Evolutionary conservation across 2,888 invertebrate species (phyloP), one percentile per base, ranked within the genome.

Genomic region (Scaptomyza polygonia): DNA sequence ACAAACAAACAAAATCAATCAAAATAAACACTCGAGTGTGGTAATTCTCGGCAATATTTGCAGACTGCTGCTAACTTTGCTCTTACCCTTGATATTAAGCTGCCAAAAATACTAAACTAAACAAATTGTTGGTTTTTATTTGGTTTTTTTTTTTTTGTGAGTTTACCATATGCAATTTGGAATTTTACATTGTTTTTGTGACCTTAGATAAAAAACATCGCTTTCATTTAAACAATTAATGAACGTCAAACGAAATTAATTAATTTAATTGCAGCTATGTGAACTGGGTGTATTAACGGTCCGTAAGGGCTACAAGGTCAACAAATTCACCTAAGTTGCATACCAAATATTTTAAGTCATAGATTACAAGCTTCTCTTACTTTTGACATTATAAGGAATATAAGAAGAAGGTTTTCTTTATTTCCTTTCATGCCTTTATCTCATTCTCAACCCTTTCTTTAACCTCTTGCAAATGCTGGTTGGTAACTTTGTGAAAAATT

Each of bases 251-350:
- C 47, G 8, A 69, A 64, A 40, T 54, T 43, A 56, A 77, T 48
- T 66, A 30, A 76, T 76, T 79, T 63, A 85, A 84, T 78, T 81
- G 64, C 57, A 53, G 52, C 44, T 34, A 67, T 48, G 47, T 75
- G 18, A 73, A 65, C 51, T 75, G 36, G 65, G 70, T 27, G 64
- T 61, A 11, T 21, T 42, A 54, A 48, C 47, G 12, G 57, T 12
- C 4, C 18, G 21, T 29, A 57, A 14, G 56, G 64, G 59, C 39
- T 14, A 11, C 54, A 62, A 57, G 76, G 73, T 55, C 47, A 57
- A 49, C 5, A 32, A 18, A 5, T 4, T 25, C 25, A 5, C 25
- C 5, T 0, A 25, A 25, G 4, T 25, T 25, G 25, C 25, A 25
- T 2, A 25, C 25, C 2, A 25, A 25, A 25, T 25, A 25, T 25